These are phyloP conservation scores for Erynnis tages DNA, from an alignment of 2,888 invertebrate species.

Conservation along the genomic window DNA sequence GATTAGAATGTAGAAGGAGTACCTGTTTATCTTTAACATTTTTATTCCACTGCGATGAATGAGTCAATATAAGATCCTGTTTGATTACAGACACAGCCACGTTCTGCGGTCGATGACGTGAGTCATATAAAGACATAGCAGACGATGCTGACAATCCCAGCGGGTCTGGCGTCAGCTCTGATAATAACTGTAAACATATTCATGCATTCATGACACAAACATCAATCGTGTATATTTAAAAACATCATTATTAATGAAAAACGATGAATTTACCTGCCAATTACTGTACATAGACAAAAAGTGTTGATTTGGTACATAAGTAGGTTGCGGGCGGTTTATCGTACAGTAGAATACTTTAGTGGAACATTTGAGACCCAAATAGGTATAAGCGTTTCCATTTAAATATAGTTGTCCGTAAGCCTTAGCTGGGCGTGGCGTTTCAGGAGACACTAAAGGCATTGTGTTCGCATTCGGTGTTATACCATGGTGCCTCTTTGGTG, in stretches of 20 bases:
- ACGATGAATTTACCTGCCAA: constrained; percentile 86
- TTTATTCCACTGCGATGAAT: constrained; percentile 83
- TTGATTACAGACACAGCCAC: constrained; percentile 83
- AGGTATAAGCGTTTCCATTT: constrained; percentile 95
- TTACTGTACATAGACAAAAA: constrained; percentile 98
- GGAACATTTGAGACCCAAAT: constrained; percentile 94
- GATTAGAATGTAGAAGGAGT: no score
- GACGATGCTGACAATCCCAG: constrained; percentile 85
- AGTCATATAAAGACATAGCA: constrained; percentile 88
- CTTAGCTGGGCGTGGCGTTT: constrained; percentile 94
- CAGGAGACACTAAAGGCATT: constrained; percentile 92
- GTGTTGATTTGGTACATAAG: constrained; percentile 94
- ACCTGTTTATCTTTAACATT: constrained; percentile 69
- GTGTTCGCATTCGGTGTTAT: constrained; percentile 91
- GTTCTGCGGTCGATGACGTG: constrained; percentile 85
- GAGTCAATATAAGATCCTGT: constrained; percentile 83
- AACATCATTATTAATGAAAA: constrained; percentile 26
- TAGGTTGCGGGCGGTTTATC: constrained; percentile 95
- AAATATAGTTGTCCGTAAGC: constrained; percentile 93
- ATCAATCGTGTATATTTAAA: constrained; percentile 31
- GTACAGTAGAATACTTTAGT: constrained; percentile 96
- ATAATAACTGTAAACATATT: constrained; percentile 81
- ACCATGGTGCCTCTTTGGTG: constrained; percentile 90
- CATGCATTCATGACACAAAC: constrained; percentile 44
- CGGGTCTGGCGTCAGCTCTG: constrained; percentile 85